A percentile compares a stretch with the other conserved stretches of the same genome.
These are phyloP conservation scores for Oopsacas minuta DNA, from an alignment of 37 sponge, comb jelly and placozoan species.

Conservation along the genomic window DNA sequence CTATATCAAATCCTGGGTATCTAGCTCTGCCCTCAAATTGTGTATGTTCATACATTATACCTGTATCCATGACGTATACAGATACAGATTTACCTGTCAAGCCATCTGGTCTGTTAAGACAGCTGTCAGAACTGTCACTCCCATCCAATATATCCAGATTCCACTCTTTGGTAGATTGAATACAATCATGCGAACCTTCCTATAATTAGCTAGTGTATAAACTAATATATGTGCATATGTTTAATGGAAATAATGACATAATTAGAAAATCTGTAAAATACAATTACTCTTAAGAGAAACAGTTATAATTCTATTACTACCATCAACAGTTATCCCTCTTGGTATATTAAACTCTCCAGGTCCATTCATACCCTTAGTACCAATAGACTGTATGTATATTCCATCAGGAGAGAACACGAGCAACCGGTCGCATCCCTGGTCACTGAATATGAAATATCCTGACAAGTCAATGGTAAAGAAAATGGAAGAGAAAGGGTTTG, in stretches of 20 bases:
- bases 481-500: not conserved
- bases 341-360: not conserved
- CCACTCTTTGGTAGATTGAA: constrained; percentile 25
- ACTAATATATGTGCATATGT: no score
- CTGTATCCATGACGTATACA: constrained; percentile 65
- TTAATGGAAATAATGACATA: not conserved
- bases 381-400: not conserved
- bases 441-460: not conserved
- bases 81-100: constrained; percentile 51
- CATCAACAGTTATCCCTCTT: not conserved
- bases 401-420: not conserved
- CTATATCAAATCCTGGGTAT: not conserved
- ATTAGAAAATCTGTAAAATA: not conserved
- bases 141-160: constrained; percentile 48
- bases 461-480: not conserved
- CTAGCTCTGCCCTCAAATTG: constrained; percentile 33
- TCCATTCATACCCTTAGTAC: not conserved
- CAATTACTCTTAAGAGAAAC: not conserved
- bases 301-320: not conserved
- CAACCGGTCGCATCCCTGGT: not conserved
- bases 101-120: constrained; percentile 31
- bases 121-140: not conserved
- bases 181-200: no score
- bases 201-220: no score
- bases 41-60: constrained; percentile 32